A percentile compares a stretch with the other conserved stretches of the same genome.
Conservation (phyloP, 2,113 vertebrate genomes). For the Taurulus bubalis region DNA sequence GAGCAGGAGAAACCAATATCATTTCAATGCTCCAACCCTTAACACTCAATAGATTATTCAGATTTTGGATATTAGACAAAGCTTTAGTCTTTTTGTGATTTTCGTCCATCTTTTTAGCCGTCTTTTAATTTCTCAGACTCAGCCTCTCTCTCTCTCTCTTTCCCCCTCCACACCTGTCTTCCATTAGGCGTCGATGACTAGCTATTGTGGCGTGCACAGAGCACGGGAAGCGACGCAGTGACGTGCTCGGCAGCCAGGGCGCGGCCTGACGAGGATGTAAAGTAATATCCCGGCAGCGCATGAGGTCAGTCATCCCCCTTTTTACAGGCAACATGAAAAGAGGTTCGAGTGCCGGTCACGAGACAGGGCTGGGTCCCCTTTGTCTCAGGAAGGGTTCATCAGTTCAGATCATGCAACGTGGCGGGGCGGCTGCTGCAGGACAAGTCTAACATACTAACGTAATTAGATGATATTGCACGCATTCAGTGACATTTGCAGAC, state of each 20-base stretch:
- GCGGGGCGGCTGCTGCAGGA: slow-evolving; percentile 45
- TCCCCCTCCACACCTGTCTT: slow-evolving; percentile 65
- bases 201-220: slow-evolving; percentile 27
- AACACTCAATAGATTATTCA: slow-evolving; percentile 23
- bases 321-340: slow-evolving; percentile 69
- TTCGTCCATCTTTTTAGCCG: slow-evolving; percentile 11
- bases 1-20: slow-evolving; percentile 54
- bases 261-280: slow-evolving; percentile 60
- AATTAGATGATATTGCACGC: slow-evolving; percentile 39
- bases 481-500: slow-evolving; percentile 35
- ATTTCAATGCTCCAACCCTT: slow-evolving; percentile 36
- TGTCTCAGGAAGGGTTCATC: slow-evolving; percentile 55
- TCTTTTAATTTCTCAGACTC: not conserved
- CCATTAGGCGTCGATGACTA: slow-evolving; percentile 60
- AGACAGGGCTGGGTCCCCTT: slow-evolving; percentile 63
- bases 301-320: slow-evolving; percentile 60
- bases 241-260: slow-evolving; percentile 51
- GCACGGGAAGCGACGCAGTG: slow-evolving; percentile 53
- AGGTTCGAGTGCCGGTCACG: slow-evolving; percentile 71
- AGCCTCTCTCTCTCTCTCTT: not conserved
- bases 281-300: slow-evolving; percentile 70
- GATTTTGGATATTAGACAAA: slow-evolving; percentile 36
- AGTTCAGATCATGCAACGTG: slow-evolving; percentile 56
- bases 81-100: slow-evolving; percentile 15
- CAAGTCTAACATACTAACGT: slow-evolving; percentile 28